Percentiles rank a stretch among this genome's conserved stretches.
phyloP scores from a whole-genome alignment of 1,140 invertebrate species.

The Hermetia illucens region DNA sequence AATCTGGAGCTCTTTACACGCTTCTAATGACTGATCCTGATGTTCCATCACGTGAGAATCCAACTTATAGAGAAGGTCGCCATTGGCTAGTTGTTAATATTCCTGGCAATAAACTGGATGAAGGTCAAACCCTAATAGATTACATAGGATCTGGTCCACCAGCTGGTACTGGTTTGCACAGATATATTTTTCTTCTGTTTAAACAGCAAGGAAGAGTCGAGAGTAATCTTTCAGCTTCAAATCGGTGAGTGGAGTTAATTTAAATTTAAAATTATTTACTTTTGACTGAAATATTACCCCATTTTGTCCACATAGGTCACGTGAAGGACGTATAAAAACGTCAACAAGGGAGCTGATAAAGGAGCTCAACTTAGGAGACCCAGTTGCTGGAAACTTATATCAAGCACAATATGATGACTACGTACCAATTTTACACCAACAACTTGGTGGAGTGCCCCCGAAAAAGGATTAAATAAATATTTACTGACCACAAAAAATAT shows the following conservation, averaged over 20 bases:
- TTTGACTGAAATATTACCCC: too few relatives aligned
- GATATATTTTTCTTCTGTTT: conserved; percentile 81
- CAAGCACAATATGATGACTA: conserved; percentile 69
- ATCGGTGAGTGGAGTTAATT: too few relatives aligned
- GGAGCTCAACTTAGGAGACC: conserved; percentile 27
- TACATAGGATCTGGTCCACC: conserved; percentile 82
- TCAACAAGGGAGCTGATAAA: conserved; percentile 22
- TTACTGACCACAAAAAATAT: too few relatives aligned
- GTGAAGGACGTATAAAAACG: conserved; percentile 17
- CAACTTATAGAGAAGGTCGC: conserved; percentile 70
- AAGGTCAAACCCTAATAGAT: conserved; percentile 60
- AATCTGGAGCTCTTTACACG: conserved; percentile 46
- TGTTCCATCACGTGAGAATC: conserved; percentile 61
- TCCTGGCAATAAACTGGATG: conserved; percentile 54
- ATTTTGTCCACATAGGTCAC: too few relatives aligned
- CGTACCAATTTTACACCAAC: conserved; percentile 50
- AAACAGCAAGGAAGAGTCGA: conserved; percentile 47
- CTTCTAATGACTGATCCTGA: conserved; percentile 6
- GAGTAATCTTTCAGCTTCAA: too few relatives aligned
- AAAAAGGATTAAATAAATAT: too few relatives aligned
- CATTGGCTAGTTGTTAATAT: conserved; percentile 91
- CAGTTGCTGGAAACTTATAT: conserved; percentile 61
- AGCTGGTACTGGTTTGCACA: conserved; percentile 66
- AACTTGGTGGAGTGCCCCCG: too few relatives aligned
- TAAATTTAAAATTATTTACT: too few relatives aligned